These are phyloP conservation scores for Parelbella ahira DNA, from an alignment of 2,888 invertebrate species.

Conservation along the genomic window DNA sequence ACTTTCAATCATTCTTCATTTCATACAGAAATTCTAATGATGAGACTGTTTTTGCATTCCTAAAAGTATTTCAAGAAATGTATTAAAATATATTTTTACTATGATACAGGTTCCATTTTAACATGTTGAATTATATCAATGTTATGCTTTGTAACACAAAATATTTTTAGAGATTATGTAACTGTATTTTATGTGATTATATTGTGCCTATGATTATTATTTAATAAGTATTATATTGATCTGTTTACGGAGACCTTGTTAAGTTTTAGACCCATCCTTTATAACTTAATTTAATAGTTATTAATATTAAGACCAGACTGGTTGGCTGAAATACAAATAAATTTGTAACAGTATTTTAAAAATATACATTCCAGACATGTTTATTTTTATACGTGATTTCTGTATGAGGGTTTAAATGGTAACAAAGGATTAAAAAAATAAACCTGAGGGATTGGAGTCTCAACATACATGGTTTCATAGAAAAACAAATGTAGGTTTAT, in stretches of 20 bases:
- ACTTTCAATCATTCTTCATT: not conserved
- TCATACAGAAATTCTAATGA: constrained; percentile 2
- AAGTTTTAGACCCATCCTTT: too few relatives aligned
- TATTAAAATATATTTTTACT: not conserved
- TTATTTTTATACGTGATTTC: too few relatives aligned
- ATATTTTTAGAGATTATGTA: constrained; percentile 21
- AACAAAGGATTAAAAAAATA: too few relatives aligned
- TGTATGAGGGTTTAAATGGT: too few relatives aligned
- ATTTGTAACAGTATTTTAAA: too few relatives aligned
- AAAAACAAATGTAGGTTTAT: constrained; percentile 33
- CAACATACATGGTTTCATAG: constrained; percentile 15
- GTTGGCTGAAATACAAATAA: too few relatives aligned
- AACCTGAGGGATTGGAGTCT: too few relatives aligned
- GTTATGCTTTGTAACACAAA: constrained; percentile 16
- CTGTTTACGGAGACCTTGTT: constrained; percentile 14
- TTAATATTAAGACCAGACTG: too few relatives aligned
- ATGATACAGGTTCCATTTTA: constrained; percentile 8
- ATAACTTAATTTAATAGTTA: too few relatives aligned
- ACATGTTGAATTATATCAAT: constrained; percentile 2
- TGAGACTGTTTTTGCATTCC: constrained; percentile 56
- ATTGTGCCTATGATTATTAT: constrained; percentile 13
- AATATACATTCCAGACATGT: too few relatives aligned
- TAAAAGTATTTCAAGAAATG: constrained; percentile 32
- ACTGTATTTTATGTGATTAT: constrained; percentile 22
- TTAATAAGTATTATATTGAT: constrained; percentile 14